Base-by-base conservation (phyloP, 1,140 invertebrate species). In the Drosophila suzukii region DNA sequence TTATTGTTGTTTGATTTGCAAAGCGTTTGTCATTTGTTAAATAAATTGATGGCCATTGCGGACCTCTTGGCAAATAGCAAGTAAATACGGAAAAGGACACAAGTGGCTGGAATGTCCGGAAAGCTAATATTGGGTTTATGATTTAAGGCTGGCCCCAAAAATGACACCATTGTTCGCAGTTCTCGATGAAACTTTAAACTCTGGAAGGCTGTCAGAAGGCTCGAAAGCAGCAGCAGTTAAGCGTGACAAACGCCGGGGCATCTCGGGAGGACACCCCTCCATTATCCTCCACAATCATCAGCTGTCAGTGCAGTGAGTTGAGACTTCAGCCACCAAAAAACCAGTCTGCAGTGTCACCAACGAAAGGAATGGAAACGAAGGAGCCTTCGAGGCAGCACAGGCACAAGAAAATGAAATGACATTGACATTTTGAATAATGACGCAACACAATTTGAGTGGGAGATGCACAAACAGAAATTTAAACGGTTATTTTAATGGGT, bases 381-480 rank as follows among this genome's bases (percentile, higher is more conserved):
- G 41, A 54, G 57, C 43, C 11, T 24, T 53, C 55, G 20, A 59
- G 17, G 17, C n/a, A 41, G 36, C 58, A 11, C 10, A n/a, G 32
- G 36, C 58, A 11, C 10, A 12, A 30, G 12, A 50, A 60, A 73
- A 62, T 53, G 63, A 89, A 89, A 77, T 88, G 84, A 88, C 84
- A 88, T 89, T 88, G 84, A 89, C 84, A 88, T 88, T 88, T 88
- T 88, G 84, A 88, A 89, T 88, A 88, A 88, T 88, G 84, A 88
- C 84, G 49, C 75, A 78, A 85, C 70, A 78, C 47, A 57, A 59
- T 41, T 59, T 54, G 20, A 67, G 49, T 67, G 49, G 20, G 49
- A 17, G 20, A 4, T 50, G 58, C 65, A 68, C 65, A 44, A 43
- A 20, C 8, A 20, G n/a, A 58, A 38, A 27, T 17, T 46, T 7